These are phyloP conservation scores for Melanerpes formicivorus DNA, from an alignment of 2,113 vertebrate genomes.

Conservation along the genomic window DNA sequence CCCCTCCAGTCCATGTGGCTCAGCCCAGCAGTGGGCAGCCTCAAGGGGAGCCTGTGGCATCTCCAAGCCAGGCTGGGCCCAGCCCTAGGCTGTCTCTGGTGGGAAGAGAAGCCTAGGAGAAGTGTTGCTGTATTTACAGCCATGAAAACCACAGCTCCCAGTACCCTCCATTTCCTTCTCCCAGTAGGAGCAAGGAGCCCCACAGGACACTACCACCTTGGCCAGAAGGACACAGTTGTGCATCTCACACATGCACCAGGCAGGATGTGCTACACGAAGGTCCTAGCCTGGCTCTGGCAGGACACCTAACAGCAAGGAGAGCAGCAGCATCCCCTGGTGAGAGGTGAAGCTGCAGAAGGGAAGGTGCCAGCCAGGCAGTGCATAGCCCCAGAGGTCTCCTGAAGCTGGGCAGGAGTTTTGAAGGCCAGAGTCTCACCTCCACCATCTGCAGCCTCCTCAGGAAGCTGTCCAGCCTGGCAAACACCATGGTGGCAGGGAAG, in stretches of 20 bases:
- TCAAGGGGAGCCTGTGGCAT: neutral
- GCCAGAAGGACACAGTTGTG: neutral
- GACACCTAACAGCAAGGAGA: neutral
- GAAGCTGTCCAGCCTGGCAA: slow-evolving; percentile 82
- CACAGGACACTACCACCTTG: neutral
- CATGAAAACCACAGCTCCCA: fast-evolving
- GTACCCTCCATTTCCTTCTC: neutral
- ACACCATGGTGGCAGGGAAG: slow-evolving; percentile 82
- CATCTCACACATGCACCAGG: neutral
- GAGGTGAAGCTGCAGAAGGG: neutral
- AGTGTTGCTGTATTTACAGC: neutral
- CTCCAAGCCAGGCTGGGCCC: neutral
- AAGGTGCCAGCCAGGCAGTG: neutral
- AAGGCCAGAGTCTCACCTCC: slow-evolving; percentile 73
- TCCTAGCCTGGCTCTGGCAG: no score
- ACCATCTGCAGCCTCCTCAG: slow-evolving; percentile 77
- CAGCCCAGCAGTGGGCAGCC: neutral
- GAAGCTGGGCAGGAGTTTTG: neutral
- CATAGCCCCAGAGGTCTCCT: neutral
- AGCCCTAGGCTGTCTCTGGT: neutral
- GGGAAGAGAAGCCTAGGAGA: neutral
- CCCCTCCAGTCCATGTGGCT: neutral
- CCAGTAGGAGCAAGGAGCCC: neutral
- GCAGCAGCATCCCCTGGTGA: fast-evolving
- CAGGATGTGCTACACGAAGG: neutral